phyloP scores from a whole-genome alignment of 2,888 invertebrate genomes.

The Trilocha varians region DNA sequence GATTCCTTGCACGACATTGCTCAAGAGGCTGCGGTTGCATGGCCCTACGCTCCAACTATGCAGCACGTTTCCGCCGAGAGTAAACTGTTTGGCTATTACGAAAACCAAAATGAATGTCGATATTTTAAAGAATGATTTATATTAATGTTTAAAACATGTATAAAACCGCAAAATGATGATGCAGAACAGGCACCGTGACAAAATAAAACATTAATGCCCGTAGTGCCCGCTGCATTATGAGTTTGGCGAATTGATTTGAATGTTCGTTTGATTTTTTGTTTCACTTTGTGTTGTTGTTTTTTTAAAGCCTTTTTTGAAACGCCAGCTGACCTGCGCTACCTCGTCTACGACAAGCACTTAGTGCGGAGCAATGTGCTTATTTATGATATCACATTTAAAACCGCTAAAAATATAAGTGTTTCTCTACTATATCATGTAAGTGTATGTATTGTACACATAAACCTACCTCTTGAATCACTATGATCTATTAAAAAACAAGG shows the following conservation, averaged over 20 bases:
- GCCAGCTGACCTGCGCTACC: too few relatives aligned
- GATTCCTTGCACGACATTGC: conserved; percentile 40
- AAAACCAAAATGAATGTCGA: conserved; percentile 22
- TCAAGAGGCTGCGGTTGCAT: conserved; percentile 42
- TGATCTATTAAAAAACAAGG: too few relatives aligned
- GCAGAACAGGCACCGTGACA: conserved; percentile 36
- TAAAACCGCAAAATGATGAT: conserved; percentile 39
- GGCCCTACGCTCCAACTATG: conserved; percentile 27
- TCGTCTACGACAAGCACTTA: too few relatives aligned
- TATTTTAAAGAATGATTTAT: conserved; percentile 41
- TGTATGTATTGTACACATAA: too few relatives aligned
- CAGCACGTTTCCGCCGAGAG: conserved; percentile 39
- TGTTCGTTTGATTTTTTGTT: neutral
- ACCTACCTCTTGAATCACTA: too few relatives aligned
- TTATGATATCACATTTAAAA: too few relatives aligned
- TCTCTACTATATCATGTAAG: too few relatives aligned
- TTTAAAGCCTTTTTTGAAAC: too few relatives aligned
- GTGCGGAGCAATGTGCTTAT: too few relatives aligned
- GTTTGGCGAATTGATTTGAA: neutral
- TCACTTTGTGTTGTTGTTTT: too few relatives aligned
- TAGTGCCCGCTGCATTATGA: conserved; percentile 6
- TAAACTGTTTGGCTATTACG: conserved; percentile 9
- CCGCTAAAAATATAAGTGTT: too few relatives aligned
- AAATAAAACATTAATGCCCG: conserved; percentile 36
- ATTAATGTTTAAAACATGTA: conserved; percentile 46